Evolutionary conservation across 2,888 invertebrate genomes (phyloP).

Genomic region (Drosophila cyrtoloma): DNA sequence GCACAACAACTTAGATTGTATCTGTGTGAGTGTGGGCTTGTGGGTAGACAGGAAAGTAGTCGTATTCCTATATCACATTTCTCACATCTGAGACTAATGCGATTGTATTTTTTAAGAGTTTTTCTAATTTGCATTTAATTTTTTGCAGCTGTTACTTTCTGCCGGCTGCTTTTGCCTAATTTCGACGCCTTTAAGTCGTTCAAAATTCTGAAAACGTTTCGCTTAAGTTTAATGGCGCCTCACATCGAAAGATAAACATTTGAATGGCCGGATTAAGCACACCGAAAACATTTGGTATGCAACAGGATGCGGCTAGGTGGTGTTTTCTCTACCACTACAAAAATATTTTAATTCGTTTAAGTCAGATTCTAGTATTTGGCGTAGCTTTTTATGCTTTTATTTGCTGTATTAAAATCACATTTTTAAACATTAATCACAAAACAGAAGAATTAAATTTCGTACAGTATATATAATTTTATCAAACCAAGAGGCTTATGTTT

Average conservation of each 20-base stretch:
- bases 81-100: constrained; percentile 81
- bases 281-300: constrained; percentile 53
- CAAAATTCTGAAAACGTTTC: constrained; percentile 71
- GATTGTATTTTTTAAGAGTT: constrained; percentile 73
- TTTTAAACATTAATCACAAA: background rate
- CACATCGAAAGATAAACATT: constrained; percentile 75
- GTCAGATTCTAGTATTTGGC: background rate
- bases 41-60: constrained; percentile 42
- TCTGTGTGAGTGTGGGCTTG: constrained; percentile 33
- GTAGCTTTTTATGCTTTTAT: background rate
- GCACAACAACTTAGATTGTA: constrained; percentile 46
- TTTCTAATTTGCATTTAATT: constrained; percentile 82
- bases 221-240: constrained; percentile 69
- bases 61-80: constrained; percentile 75
- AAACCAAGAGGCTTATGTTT: rapidly evolving
- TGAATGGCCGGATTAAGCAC: constrained; percentile 49
- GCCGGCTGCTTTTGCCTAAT: constrained; percentile 45
- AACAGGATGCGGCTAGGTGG: constrained; percentile 62
- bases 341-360: background rate
- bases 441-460: background rate
- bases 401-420: background rate
- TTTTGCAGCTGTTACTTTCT: constrained; percentile 79
- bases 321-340: background rate
- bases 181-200: constrained; percentile 70
- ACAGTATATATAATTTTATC: background rate